Evolutionary conservation across 2,888 invertebrate genomes (phyloP).

Genomic region (Drosophila peninsularis): DNA sequence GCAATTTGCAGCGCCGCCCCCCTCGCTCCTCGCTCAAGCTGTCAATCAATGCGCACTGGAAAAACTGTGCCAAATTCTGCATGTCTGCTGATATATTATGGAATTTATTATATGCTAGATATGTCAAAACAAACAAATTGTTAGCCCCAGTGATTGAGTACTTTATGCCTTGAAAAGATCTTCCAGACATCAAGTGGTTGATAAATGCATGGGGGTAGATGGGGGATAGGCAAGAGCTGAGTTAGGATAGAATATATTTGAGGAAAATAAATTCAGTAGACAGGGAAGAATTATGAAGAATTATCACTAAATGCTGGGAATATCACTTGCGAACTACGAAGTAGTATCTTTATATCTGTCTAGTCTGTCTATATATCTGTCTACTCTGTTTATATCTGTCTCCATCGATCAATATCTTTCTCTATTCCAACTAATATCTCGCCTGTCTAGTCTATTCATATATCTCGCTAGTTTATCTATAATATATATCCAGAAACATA

Average conservation of each 20-base stretch:
- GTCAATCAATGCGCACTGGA: constrained; percentile 50
- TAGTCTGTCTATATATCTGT: no score
- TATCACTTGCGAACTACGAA: neutral
- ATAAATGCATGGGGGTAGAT: neutral
- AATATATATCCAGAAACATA: no score
- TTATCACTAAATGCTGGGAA: neutral
- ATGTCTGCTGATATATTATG: constrained; percentile 37
- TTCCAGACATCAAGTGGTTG: neutral
- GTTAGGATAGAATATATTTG: neutral
- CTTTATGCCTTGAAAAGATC: constrained; percentile 2
- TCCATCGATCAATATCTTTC: no score
- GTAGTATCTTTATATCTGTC: no score
- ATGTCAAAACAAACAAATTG: constrained; percentile 62
- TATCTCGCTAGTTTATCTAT: no score
- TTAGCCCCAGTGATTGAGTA: constrained; percentile 42
- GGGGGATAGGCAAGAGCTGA: neutral
- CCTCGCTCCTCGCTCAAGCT: constrained; percentile 19
- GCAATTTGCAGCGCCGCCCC: constrained; percentile 34
- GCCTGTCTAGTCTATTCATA: no score
- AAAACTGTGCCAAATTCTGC: constrained; percentile 51
- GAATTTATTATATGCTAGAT: constrained; percentile 43
- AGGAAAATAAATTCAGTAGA: no score
- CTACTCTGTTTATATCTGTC: no score
- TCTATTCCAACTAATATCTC: no score
- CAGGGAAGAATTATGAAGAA: no score